Base-by-base conservation (phyloP, 2,888 invertebrate genomes). In the Meteorus colon region DNA sequence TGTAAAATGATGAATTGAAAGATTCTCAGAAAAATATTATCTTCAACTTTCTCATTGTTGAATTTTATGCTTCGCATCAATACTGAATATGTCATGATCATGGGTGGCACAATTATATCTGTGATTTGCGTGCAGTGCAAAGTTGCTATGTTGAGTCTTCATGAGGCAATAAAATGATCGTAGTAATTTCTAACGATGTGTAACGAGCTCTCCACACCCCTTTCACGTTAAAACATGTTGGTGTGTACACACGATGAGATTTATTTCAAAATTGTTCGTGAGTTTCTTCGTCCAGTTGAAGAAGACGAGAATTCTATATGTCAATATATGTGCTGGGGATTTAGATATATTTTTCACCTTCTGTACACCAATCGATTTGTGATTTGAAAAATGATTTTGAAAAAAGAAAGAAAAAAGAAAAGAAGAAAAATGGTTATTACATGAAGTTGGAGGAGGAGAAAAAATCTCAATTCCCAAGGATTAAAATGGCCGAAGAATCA, bases 161-260 rank as follows among this genome's bases (percentile, higher is more conserved):
- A 63, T 45, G 72, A 63, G 48, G 63, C 41, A 31, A 41, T 41
- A 41, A 72, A 72, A 62, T 37, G 62, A 72, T 63, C 62, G 63
- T 29, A 27, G 72, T 72, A 63, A 72, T 72, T 72, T 72, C 72
- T 72, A 72, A 72, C 72, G 72, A 62, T 62, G 63, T 72, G n/a
- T 72, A 72, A 72, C 63, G 72, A 72, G 63, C 48, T 27, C 60
- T 72, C 72, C 72, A 72, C 72, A 72, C 72, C 72, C 72, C 72
- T 72, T 63, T 31, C 37, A 37, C 41, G 24, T 70, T 34, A n/a
- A 29, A 59, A 19, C 55, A 19, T 8, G 19, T 19, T 34, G 51
- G 24, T 31, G 24, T 66, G 27, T 12, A 48, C 29, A 55, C n/a
- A 51, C 41, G 16, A 8, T 31, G 37, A 6, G 16, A 45, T 68